Base-by-base conservation (phyloP, 2,888 invertebrate genomes). In the Margaritifera margaritifera region DNA sequence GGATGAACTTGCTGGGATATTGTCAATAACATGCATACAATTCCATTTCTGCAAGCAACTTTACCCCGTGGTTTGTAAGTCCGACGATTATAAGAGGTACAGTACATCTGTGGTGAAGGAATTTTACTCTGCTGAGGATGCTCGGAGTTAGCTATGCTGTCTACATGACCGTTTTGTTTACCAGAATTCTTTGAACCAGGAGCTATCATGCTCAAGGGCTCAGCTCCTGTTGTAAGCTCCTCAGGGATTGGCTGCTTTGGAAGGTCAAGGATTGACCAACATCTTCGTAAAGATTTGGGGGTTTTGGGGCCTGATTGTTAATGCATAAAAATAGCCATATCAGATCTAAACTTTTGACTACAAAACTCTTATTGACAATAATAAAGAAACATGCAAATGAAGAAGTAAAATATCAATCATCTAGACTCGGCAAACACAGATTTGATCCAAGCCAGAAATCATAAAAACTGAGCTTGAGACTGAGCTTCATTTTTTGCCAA, bases 251-350 rank as follows among this genome's bases (percentile, higher is more conserved):
- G 81, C 59, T 72, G 77, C 71, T 81, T 81, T 31, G 80, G 78
- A 57, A 83, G 77, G 72, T 82, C 81, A 66, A 80, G 68, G 61
- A 69, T 79, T 31, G 81, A 82, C 83, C 83, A 83, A 74, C 79
- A 72, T 54, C 80, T 73, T 56, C 82, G 76, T 54, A 82, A 75
- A 25, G 80, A 77, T 63, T 79, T 80, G 50, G 73, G 74, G 42
- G 74, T 77, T 54, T 72, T 69, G 56, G 80, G 80, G 78, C 80
- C 80, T 80, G 58, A 25, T 50, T 51, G 50, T 59, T 59, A 57
- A 57, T 42, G 59, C 20, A 42, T 59, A 61, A 61, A 27, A 42
- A 42, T 42, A 42, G 15, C 42, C 3, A 11, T 42, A 42, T 42
- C 31, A 42, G 11, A 42, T 42, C 11, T 15, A 3, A 42, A 42